Evolutionary conservation across 2,113 vertebrate species (phyloP), one percentile per base, ranked within the genome.

Genomic region (Malaclemys terrapin): DNA sequence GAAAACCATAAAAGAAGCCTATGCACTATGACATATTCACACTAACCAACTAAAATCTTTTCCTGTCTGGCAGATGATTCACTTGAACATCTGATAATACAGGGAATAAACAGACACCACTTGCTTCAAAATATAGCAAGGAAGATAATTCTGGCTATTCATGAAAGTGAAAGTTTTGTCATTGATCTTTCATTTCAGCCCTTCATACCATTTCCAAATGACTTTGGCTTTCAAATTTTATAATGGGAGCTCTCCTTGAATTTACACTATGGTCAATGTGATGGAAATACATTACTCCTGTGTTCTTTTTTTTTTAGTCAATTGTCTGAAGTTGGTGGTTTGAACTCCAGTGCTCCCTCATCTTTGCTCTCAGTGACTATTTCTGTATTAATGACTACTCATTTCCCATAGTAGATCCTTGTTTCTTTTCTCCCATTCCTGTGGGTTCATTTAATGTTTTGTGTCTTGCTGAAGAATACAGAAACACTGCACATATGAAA

Each of bases 341-440:
- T 96, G 57, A 82, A 56, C 91, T 95, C 78, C 65, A 89, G 19
- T 90, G 14, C 5, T 25, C 35, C 52, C 85, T 94, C 65, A 86
- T 7, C 11, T n/a, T 89, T 65, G 35, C 49, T 27, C 22, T 42
- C 52, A 0, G 25, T 84, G 91, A 94, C 80, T 2, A 35, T 56
- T 57, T 80, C 82, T 84, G 4, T 65, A 93, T 90, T 29, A 84
- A 27, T 2, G 24, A 53, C 4, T 72, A 65, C 88, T 86, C 95
- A 76, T 87, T 89, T 93, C 42, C 45, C 45, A 69, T 53, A 87
- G 62, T 6, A 9, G 49, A 89, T 84, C 27, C 31, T 62, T 13
- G 10, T 35, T 62, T 62, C 91, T 85, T 52, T 82, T 91, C 93
- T 91, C 22, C 3, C 16, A 49, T 91, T 94, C 57, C 54, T 93